Percentiles rank a stretch among this genome's conserved stretches.
phyloP scores from a whole-genome alignment of 2,113 vertebrate genomes.

The Polyodon spathula region DNA sequence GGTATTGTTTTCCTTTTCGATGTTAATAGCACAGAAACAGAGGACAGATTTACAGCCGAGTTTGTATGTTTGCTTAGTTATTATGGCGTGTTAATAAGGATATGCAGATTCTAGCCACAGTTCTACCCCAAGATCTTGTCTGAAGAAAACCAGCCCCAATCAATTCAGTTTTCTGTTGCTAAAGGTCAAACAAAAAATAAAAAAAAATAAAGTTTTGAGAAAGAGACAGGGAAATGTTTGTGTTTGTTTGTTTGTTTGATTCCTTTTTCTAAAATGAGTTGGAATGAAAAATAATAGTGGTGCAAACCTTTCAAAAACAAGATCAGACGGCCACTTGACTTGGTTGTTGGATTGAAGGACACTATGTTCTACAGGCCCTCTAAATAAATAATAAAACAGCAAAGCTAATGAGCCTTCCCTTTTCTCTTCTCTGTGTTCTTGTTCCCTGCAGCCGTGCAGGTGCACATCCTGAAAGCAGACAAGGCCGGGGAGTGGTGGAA shows the following conservation, averaged over 20 bases:
- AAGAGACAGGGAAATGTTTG: neutral
- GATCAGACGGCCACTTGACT: too few relatives aligned
- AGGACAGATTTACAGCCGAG: too few relatives aligned
- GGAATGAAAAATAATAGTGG: neutral
- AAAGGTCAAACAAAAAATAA: too few relatives aligned
- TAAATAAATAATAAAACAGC: neutral
- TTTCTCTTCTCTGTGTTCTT: constrained; percentile 3
- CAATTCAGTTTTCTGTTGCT: too few relatives aligned
- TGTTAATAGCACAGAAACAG: too few relatives aligned
- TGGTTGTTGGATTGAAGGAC: too few relatives aligned
- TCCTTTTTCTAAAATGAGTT: neutral
- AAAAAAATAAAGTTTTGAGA: neutral
- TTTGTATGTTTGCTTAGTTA: too few relatives aligned
- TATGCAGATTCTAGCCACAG: neutral
- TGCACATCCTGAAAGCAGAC: constrained; percentile 88
- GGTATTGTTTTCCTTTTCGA: too few relatives aligned
- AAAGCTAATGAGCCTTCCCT: neutral
- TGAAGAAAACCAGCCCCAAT: too few relatives aligned
- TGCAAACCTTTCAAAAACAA: too few relatives aligned
- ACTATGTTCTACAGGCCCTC: too few relatives aligned
- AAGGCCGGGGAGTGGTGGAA: constrained; percentile 94
- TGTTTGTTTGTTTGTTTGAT: neutral
- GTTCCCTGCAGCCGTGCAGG: constrained; percentile 76
- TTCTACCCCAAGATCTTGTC: too few relatives aligned
- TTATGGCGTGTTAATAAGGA: neutral